A percentile compares a stretch with the other conserved stretches of the same genome.
phyloP scores from a whole-genome alignment of 2,797 vertebrate species.

The Ceyx erithaca region DNA sequence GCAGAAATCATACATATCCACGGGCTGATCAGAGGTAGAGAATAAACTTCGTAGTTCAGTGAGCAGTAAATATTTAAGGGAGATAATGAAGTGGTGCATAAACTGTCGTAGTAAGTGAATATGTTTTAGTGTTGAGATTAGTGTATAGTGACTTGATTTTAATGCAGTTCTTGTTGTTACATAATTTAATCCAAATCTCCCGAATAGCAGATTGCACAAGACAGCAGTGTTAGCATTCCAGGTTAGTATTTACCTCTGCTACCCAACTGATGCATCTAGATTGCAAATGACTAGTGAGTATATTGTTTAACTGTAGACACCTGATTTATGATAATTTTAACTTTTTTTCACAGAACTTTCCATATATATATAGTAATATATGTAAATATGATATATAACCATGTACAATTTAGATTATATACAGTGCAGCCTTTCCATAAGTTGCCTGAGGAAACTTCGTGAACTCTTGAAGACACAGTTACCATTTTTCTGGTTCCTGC shows the following conservation, averaged over 20 bases:
- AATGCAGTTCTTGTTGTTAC: neutral
- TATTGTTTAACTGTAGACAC: slow-evolving; percentile 1
- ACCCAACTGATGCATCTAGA: neutral
- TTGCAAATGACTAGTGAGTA: neutral
- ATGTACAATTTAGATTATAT: slow-evolving; percentile 4
- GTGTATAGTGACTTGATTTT: neutral
- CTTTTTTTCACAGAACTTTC: neutral
- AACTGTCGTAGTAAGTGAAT: slow-evolving; percentile 2
- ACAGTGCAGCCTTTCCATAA: slow-evolving; percentile 47
- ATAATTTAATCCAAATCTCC: neutral
- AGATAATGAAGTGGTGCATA: neutral
- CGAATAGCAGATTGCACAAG: neutral
- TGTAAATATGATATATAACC: slow-evolving; percentile 66
- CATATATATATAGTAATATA: slow-evolving; percentile 35
- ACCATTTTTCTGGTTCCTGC: neutral
- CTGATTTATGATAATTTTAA: slow-evolving; percentile 13
- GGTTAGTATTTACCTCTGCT: neutral
- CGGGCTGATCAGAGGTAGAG: neutral
- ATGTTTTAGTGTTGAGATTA: slow-evolving; percentile 3
- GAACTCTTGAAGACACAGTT: slow-evolving; percentile 12
- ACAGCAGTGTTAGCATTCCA: neutral
- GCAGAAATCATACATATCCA: neutral
- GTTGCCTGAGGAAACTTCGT: slow-evolving; percentile 8
- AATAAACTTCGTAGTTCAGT: neutral
- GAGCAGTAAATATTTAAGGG: neutral